Evolutionary conservation across 2,797 vertebrate genomes (phyloP), one percentile per base, ranked within the genome.

Genomic region (Eidolon dupreanum): DNA sequence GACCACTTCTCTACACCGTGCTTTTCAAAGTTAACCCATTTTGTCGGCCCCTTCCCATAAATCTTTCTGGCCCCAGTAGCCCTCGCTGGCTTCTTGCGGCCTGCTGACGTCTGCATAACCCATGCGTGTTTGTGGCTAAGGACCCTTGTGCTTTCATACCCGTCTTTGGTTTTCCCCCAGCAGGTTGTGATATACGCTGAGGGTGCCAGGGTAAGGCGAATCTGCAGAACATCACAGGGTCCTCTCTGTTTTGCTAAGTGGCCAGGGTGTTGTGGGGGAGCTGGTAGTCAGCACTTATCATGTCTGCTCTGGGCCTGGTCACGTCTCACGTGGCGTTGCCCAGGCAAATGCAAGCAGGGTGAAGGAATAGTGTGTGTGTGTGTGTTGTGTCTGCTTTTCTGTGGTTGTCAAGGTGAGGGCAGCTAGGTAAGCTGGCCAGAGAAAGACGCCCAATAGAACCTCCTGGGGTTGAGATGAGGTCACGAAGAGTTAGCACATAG

Each of bases 251-350:
- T 70, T 33, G 51, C 33, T 28, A 0, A 53, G 73, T 38, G 66
- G 43, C 63, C 41, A 65, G 3, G 38, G 49, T 38, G 10, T 70
- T 26, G 10, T 4, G 5, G 59, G 61, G 55, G 3, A 82, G 28
- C 61, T 33, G 41, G 26, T 33, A 20, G 41, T 63, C 1, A 0
- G n/a, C 10, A 49, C 9, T 12, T 2, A 0, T 13, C 0, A 0
- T 0, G 11, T 43, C 65, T 63, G n/a, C 59, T 38, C 36, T 63
- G 73, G 38, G 28, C n/a, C 33, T 85, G 36, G 22, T 79, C 38
- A 31, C 1, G 3, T 24, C 71, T 22, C 53, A 2, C 0, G 0
- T 1, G 49, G 55, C 59, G 22, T 17, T n/a, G 8, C 10, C 15
- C 19, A n/a, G 26, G 77, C 63, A 63, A 41, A 28, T 31, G 24